A percentile compares a stretch with the other conserved stretches of the same genome.
Conservation (phyloP, 2,888 invertebrate genomes). For the Hirudinaria manillensis region DNA sequence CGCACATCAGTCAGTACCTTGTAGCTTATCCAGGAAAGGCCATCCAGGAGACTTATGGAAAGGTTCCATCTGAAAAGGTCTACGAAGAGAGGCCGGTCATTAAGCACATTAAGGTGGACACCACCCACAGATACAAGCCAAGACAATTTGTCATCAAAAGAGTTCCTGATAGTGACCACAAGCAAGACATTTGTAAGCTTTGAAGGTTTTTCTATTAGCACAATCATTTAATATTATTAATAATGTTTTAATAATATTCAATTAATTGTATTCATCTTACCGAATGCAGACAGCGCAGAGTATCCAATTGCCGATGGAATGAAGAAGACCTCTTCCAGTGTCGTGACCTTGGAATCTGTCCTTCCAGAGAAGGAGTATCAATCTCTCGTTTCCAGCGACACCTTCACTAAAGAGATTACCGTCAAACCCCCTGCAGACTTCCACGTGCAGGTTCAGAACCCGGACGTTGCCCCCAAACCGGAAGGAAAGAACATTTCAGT, state of each 20-base stretch:
- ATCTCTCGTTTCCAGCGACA: constrained; percentile 39
- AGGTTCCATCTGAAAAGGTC: constrained; percentile 10
- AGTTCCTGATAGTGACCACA: constrained; percentile 10
- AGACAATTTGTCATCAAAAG: constrained; percentile 17
- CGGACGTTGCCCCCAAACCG: constrained; percentile 47
- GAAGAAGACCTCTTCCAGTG: constrained; percentile 34
- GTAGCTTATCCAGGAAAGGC: constrained; percentile 27
- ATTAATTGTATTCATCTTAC: neutral
- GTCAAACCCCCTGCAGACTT: constrained; percentile 42
- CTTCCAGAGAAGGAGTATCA: constrained; percentile 42
- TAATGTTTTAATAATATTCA: too few relatives aligned
- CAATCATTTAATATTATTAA: neutral
- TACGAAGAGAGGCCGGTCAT: constrained; percentile 12
- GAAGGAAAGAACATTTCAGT: constrained; percentile 42
- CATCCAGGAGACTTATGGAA: constrained; percentile 13
- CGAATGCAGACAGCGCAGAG: neutral
- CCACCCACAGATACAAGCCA: constrained; percentile 24
- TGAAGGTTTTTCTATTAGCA: neutral
- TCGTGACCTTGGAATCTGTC: constrained; percentile 39
- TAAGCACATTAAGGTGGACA: constrained; percentile 4
- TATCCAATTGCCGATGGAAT: constrained; percentile 34
- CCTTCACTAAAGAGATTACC: constrained; percentile 39
- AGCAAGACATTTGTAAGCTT: constrained; percentile 9
- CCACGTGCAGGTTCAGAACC: constrained; percentile 27
- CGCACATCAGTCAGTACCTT: constrained; percentile 40